Evolutionary conservation across 92 coral and sea anemone species (phyloP).

Genomic region (Blastomussa wellsi): DNA sequence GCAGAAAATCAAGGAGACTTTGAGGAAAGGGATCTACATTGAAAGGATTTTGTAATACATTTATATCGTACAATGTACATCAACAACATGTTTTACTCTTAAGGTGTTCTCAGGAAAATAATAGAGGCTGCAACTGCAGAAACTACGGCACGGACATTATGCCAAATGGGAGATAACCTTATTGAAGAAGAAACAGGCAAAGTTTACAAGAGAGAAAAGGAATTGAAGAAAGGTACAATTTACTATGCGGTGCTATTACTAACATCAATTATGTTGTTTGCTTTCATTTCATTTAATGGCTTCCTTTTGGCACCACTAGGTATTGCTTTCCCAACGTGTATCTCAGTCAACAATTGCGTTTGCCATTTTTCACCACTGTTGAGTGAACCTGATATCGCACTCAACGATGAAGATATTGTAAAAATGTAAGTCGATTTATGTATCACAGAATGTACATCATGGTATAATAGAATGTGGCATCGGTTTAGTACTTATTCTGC

Average conservation of each 20-base stretch:
- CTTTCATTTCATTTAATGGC: background rate
- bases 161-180: conserved; percentile 86
- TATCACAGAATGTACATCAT: background rate
- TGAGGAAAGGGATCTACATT: too few relatives aligned
- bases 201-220: conserved; percentile 92
- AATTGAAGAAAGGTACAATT: conserved; percentile 85
- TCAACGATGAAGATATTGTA: conserved; percentile 86
- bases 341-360: conserved; percentile 90
- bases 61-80: background rate
- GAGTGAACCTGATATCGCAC: conserved; percentile 81
- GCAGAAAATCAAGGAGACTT: too few relatives aligned
- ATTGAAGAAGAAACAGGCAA: conserved; percentile 87
- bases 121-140: conserved; percentile 74
- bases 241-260: too few relatives aligned
- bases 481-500: too few relatives aligned
- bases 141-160: conserved; percentile 82
- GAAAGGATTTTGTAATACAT: background rate
- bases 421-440: conserved; percentile 83
- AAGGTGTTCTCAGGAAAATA: conserved; percentile 81
- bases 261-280: too few relatives aligned
- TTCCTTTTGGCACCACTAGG: conserved; percentile 48
- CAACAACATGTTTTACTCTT: background rate
- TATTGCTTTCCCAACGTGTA: conserved; percentile 95
- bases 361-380: conserved; percentile 93
- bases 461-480: too few relatives aligned